Evolutionary conservation across 1,140 invertebrate species (phyloP).

Genomic region (Cephus cinctus): DNA sequence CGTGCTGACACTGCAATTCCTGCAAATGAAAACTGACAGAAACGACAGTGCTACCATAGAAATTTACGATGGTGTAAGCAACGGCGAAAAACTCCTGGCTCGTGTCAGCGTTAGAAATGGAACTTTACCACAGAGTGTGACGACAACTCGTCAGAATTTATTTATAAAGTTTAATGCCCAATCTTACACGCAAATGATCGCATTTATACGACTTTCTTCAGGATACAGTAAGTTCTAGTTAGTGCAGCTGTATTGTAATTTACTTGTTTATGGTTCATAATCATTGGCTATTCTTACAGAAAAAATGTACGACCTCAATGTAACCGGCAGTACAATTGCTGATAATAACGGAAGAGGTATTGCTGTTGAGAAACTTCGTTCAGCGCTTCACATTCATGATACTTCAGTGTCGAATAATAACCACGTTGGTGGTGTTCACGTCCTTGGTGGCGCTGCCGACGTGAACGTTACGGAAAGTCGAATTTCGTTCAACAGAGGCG

Average conservation of each 20-base stretch:
- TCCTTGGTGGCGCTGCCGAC: constrained; percentile 83
- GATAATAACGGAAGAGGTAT: constrained; percentile 93
- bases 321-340: constrained; percentile 79
- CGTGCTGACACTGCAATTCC: constrained; percentile 79
- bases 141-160: constrained; percentile 73
- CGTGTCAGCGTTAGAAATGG: constrained; percentile 71
- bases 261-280: constrained; percentile 6
- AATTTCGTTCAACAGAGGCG: constrained; percentile 89
- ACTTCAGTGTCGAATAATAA: constrained; percentile 84
- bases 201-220: constrained; percentile 75
- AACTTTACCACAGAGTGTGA: constrained; percentile 82
- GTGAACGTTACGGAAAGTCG: constrained; percentile 88
- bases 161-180: constrained; percentile 74
- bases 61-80: constrained; percentile 75
- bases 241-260: no score
- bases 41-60: constrained; percentile 73
- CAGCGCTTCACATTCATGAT: constrained; percentile 75
- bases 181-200: constrained; percentile 66
- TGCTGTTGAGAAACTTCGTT: constrained; percentile 79
- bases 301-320: constrained; percentile 85
- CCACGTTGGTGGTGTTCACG: constrained; percentile 84
- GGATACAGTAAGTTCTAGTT: constrained; percentile 60
- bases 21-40: constrained; percentile 71
- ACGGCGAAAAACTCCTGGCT: constrained; percentile 68
- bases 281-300: constrained; percentile 47